phyloP scores from a whole-genome alignment of 2,888 invertebrate species.

The Smittia sp. region DNA sequence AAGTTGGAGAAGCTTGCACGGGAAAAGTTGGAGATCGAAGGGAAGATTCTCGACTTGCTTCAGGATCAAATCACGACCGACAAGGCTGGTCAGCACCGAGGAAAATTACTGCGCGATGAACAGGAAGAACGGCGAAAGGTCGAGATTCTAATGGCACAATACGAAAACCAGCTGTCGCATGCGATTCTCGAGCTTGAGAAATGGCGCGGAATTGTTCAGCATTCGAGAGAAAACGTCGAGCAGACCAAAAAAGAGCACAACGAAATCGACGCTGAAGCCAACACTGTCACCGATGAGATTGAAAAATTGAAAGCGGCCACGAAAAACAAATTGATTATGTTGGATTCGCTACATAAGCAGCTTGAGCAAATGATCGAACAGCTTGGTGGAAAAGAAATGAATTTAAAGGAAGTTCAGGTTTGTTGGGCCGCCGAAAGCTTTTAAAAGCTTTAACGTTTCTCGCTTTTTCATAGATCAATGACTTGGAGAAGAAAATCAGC shows the following conservation, averaged over 20 bases:
- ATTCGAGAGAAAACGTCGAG: slow-evolving; percentile 47
- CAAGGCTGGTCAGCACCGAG: slow-evolving; percentile 60
- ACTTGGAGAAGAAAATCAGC: slow-evolving; percentile 64
- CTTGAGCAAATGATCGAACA: slow-evolving; percentile 55
- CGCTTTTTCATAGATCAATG: slow-evolving; percentile 57
- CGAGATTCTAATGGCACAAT: slow-evolving; percentile 50
- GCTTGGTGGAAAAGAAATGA: slow-evolving; percentile 53
- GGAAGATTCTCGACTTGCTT: slow-evolving; percentile 61
- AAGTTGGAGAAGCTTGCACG: slow-evolving; percentile 57
- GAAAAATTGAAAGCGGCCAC: slow-evolving; percentile 54
- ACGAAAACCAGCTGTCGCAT: slow-evolving; percentile 60
- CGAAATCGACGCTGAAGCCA: slow-evolving; percentile 53
- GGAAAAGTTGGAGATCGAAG: slow-evolving; percentile 63
- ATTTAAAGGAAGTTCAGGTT: slow-evolving; percentile 44
- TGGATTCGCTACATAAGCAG: slow-evolving; percentile 56
- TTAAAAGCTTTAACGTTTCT: slow-evolving; percentile 32
- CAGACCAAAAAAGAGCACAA: slow-evolving; percentile 48
- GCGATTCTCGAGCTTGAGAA: slow-evolving; percentile 54
- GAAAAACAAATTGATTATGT: slow-evolving; percentile 55
- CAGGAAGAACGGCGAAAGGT: slow-evolving; percentile 54
- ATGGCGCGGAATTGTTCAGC: slow-evolving; percentile 46
- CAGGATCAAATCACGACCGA: slow-evolving; percentile 68
- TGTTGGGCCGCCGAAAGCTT: neutral
- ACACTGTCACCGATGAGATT: slow-evolving; percentile 53
- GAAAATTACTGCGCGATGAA: slow-evolving; percentile 53